These are phyloP conservation scores for Sebastes itinus DNA, from an alignment of 2,797 vertebrate genomes.

Conservation along the genomic window DNA sequence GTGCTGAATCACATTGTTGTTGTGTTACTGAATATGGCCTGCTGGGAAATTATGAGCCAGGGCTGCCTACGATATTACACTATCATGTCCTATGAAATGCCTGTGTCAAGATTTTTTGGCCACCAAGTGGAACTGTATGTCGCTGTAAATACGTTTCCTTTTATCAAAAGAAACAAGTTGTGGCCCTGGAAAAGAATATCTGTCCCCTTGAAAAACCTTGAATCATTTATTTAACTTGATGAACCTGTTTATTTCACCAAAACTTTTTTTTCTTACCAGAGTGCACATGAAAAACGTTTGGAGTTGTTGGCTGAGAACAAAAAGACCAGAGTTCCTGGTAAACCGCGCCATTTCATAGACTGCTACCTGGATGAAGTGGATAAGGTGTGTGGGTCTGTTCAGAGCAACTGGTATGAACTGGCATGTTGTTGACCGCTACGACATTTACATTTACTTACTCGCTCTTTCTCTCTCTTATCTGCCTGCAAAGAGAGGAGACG, in stretches of 20 bases:
- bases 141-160: background rate
- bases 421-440: background rate
- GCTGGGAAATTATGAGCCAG: background rate
- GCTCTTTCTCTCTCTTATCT: background rate
- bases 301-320: conserved; percentile 58
- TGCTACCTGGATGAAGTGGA: conserved; percentile 71
- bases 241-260: background rate
- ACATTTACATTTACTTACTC: background rate
- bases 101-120: background rate
- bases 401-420: background rate
- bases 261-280: background rate
- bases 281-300: background rate
- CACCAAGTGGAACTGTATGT: background rate
- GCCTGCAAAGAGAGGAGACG: conserved; percentile 31
- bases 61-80: too few species aligned
- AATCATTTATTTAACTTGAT: background rate
- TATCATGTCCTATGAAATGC: too few species aligned
- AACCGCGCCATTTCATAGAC: conserved; percentile 73
- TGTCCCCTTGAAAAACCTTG: background rate
- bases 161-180: background rate
- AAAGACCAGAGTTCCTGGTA: conserved; percentile 50
- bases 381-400: conserved; percentile 3
- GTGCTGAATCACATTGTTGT: background rate
- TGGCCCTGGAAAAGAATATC: background rate
- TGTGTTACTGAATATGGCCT: background rate